phyloP scores from a whole-genome alignment of 2,888 invertebrate genomes.

The Eueremaeus valkanovi region DNA sequence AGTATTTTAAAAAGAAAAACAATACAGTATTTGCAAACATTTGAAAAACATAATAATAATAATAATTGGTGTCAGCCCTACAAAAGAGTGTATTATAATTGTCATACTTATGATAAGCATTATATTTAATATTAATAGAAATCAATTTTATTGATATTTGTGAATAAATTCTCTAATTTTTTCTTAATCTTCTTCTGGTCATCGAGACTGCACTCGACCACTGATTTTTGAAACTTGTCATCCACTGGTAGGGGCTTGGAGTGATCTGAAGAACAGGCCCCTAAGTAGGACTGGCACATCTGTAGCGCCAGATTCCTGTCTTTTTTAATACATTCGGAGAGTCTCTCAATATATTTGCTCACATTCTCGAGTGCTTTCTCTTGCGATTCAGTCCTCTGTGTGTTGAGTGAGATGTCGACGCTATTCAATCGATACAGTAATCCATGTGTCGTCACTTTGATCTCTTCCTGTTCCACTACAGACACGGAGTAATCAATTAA shows the following conservation, averaged over 20 bases:
- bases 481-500: neutral
- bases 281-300: constrained; percentile 51
- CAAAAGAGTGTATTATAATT: too few relatives aligned
- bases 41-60: too few relatives aligned
- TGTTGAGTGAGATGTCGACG: constrained; percentile 52
- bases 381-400: constrained; percentile 53
- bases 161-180: constrained; percentile 46
- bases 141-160: neutral
- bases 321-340: constrained; percentile 48
- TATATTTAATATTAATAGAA: too few relatives aligned
- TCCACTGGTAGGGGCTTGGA: constrained; percentile 50
- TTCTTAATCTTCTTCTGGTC: constrained; percentile 53
- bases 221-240: constrained; percentile 51
- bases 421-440: constrained; percentile 53
- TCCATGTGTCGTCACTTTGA: constrained; percentile 52
- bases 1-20: too few relatives aligned
- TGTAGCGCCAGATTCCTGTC: constrained; percentile 47
- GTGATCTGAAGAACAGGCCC: constrained; percentile 53
- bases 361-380: constrained; percentile 52
- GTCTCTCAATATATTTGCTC: constrained; percentile 50
- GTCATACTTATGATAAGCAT: too few relatives aligned
- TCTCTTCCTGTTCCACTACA: constrained; percentile 54
- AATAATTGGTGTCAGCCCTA: too few relatives aligned
- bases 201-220: constrained; percentile 54
- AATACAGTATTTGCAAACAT: too few relatives aligned